A percentile compares a stretch with the other conserved stretches of the same genome.
Evolutionary conservation across 2,888 invertebrate genomes (phyloP).

Genomic region (Ophonus ardosiacus): DNA sequence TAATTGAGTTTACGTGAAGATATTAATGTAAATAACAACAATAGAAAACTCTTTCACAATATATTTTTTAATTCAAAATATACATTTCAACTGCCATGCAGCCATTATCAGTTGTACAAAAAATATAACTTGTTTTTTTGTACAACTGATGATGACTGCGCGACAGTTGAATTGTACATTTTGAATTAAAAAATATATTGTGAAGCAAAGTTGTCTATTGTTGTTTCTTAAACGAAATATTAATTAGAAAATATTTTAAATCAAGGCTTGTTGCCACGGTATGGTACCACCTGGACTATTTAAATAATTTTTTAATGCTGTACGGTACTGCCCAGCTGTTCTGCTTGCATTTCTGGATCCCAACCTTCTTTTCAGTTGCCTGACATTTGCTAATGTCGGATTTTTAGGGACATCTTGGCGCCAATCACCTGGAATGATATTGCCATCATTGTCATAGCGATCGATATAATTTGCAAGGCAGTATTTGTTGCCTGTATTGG

Average conservation of each 20-base stretch:
- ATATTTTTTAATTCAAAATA: too few species aligned
- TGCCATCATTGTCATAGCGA: background rate
- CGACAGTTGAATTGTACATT: too few species aligned
- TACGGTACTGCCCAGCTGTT: background rate
- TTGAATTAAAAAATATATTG: too few species aligned
- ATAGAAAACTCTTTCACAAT: too few species aligned
- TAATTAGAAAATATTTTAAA: background rate
- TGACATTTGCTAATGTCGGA: background rate
- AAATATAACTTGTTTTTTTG: too few species aligned
- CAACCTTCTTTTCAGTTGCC: background rate
- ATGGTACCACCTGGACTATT: background rate
- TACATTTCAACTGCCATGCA: too few species aligned
- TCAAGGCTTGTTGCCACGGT: conserved; percentile 2
- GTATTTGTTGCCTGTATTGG: background rate
- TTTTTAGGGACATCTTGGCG: background rate
- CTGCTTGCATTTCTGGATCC: background rate
- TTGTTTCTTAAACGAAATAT: too few species aligned
- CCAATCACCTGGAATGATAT: background rate
- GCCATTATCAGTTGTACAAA: too few species aligned
- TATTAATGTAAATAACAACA: too few species aligned
- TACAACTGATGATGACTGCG: too few species aligned
- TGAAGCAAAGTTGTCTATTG: too few species aligned
- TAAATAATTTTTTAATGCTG: background rate
- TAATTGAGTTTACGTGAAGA: too few species aligned
- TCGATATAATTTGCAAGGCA: background rate